Percentiles rank a stretch among this genome's conserved stretches.
Conservation (phyloP, 2,797 vertebrate genomes). For the Gallinago nigripennis region DNA sequence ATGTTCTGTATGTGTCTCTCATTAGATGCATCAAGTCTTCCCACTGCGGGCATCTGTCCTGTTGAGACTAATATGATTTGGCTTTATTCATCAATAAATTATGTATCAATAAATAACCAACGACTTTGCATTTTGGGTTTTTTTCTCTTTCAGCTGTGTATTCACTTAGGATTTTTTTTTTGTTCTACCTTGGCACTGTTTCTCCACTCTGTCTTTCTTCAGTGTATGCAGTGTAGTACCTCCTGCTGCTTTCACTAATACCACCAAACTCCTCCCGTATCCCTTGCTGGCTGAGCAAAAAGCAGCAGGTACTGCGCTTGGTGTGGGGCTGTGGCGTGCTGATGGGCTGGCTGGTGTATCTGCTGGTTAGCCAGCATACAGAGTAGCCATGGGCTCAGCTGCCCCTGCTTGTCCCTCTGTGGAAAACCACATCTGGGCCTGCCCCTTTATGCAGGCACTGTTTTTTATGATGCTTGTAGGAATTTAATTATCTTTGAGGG, state of each 20-base stretch:
- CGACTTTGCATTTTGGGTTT: not conserved
- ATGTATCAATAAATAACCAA: not conserved
- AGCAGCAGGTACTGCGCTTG: not conserved
- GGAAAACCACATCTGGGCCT: not conserved
- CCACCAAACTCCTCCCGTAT: fast-evolving
- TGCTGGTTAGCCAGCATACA: not conserved
- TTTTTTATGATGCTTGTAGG: not conserved
- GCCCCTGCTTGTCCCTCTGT: not conserved
- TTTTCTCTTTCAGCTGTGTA: not conserved
- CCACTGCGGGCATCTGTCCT: not conserved
- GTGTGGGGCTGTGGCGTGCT: fast-evolving
- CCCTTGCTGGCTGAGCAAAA: not conserved
- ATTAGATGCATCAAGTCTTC: not conserved
- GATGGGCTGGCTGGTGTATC: not conserved
- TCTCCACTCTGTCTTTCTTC: not conserved
- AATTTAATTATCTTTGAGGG: not conserved
- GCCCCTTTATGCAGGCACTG: not conserved
- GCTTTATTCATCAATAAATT: not conserved
- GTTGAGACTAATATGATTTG: not conserved
- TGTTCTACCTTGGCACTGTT: not conserved
- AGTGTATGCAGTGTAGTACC: not conserved
- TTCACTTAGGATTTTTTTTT: not conserved
- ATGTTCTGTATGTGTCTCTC: not conserved
- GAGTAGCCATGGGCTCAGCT: not conserved
- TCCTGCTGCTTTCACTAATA: not conserved